These are phyloP conservation scores for Leucopsar rothschildi DNA, from an alignment of 2,113 vertebrate genomes.

Conservation along the genomic window DNA sequence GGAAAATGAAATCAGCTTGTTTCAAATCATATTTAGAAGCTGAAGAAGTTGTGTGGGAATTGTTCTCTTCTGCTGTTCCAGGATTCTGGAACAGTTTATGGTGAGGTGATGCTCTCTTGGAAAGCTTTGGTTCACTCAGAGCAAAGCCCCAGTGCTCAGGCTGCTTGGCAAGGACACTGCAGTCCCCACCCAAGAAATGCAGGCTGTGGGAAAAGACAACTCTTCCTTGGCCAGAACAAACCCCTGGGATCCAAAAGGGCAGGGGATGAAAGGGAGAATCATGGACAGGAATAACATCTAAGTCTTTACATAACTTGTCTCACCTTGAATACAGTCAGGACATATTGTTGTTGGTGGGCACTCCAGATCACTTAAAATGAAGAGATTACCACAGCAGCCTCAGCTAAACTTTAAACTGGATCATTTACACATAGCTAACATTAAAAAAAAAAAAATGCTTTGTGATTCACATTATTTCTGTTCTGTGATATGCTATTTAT, in stretches of 20 bases:
- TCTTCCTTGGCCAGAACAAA: neutral
- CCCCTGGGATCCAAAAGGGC: neutral
- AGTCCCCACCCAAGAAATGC: neutral
- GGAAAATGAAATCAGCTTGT: neutral
- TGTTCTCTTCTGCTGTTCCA: neutral
- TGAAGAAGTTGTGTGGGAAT: neutral
- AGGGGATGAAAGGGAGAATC: neutral
- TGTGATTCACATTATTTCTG: neutral
- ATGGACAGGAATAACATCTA: neutral
- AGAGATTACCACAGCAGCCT: neutral
- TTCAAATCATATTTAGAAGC: neutral
- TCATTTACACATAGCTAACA: neutral
- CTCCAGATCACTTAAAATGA: neutral
- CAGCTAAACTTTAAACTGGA: neutral
- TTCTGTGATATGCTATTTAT: neutral
- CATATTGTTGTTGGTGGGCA: neutral
- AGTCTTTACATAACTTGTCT: neutral
- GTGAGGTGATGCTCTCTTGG: neutral
- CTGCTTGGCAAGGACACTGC: neutral
- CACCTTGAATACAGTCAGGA: neutral
- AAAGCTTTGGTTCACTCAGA: neutral
- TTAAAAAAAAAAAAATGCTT: neutral
- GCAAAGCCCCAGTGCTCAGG: neutral
- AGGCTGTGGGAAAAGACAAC: neutral
- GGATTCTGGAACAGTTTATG: neutral